Percentiles rank a stretch among this genome's conserved stretches.
These are phyloP conservation scores for Caerostris extrusa DNA, from an alignment of 1,140 invertebrate genomes.

Conservation along the genomic window DNA sequence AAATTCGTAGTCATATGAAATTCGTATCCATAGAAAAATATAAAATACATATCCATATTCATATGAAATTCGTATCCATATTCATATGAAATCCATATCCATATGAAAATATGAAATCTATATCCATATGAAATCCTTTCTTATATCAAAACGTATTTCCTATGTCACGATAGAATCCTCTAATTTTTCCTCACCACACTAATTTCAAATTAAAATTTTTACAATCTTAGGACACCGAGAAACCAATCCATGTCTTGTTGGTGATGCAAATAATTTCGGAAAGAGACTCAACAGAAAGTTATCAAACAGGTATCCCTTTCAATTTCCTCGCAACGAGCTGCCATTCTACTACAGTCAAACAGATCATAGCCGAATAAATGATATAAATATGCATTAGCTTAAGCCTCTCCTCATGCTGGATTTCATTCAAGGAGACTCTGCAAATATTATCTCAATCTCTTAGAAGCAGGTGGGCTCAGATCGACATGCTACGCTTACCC, in stretches of 20 bases:
- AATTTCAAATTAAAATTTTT: conserved; percentile 7
- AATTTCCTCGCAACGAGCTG: conserved; percentile 13
- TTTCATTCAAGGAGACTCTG: conserved; percentile 20
- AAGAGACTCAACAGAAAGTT: not conserved
- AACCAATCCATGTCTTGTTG: not conserved
- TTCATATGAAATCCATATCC: no score
- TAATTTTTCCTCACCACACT: not conserved
- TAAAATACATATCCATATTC: no score
- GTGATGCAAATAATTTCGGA: not conserved
- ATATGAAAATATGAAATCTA: no score
- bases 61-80: no score
- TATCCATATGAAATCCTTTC: no score
- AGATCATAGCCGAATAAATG: conserved; percentile 50
- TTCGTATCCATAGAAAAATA: no score
- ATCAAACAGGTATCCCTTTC: conserved; percentile 29
- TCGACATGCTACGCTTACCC: conserved; percentile 47
- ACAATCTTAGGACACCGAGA: not conserved
- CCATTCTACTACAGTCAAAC: conserved; percentile 30
- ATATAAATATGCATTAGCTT: conserved; percentile 58
- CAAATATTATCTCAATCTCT: conserved; percentile 69
- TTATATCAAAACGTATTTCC: no score
- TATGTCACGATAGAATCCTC: not conserved
- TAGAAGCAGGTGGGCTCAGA: conserved; percentile 44
- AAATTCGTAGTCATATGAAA: no score
- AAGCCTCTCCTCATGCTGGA: conserved; percentile 35